A percentile compares a stretch with the other conserved stretches of the same genome.
Conservation (phyloP, 2,888 invertebrate species). For the Ochlodes sylvanus region DNA sequence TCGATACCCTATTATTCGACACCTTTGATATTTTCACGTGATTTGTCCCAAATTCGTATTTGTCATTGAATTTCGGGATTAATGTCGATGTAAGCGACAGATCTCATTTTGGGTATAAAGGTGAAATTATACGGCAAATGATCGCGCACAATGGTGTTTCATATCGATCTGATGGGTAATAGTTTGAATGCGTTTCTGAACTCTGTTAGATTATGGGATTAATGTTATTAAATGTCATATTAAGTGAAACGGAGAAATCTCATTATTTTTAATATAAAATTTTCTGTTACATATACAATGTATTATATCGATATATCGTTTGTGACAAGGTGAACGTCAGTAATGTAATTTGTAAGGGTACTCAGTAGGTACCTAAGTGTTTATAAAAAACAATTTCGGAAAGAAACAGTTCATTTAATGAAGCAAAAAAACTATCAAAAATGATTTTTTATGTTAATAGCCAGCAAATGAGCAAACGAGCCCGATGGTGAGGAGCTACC, state of each 20-base stretch:
- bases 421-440: no score
- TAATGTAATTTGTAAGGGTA: no score
- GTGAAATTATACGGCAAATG: constrained; percentile 23
- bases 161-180: constrained; percentile 6
- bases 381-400: no score
- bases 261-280: neutral
- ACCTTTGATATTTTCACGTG: constrained; percentile 49
- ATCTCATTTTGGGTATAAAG: constrained; percentile 43
- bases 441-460: no score
- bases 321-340: no score
- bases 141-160: constrained; percentile 7
- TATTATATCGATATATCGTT: neutral
- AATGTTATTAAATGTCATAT: constrained; percentile 17
- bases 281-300: neutral
- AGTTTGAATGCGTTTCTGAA: constrained; percentile 8
- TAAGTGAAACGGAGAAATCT: neutral
- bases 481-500: no score
- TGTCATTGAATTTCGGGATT: constrained; percentile 50
- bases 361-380: no score
- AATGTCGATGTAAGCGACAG: constrained; percentile 48
- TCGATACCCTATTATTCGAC: constrained; percentile 16
- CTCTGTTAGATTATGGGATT: constrained; percentile 17
- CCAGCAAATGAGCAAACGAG: no score
- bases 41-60: constrained; percentile 47
- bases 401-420: no score